phyloP scores from a whole-genome alignment of 2,888 invertebrate species.

The Drosophila acutilabella region DNA sequence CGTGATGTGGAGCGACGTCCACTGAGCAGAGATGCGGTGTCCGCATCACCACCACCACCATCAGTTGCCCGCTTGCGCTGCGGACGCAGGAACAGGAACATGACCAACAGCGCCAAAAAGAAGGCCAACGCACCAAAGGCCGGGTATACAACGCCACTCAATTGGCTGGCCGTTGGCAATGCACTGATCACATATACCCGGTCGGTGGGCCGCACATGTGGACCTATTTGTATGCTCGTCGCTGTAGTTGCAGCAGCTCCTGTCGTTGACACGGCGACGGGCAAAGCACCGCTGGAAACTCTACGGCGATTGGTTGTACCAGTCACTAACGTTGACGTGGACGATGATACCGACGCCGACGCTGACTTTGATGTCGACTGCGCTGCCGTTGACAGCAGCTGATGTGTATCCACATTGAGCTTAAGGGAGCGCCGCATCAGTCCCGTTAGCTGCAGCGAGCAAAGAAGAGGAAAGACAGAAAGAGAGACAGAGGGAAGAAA shows the following conservation, averaged over 20 bases:
- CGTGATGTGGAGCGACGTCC: constrained; percentile 56
- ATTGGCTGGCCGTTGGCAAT: constrained; percentile 66
- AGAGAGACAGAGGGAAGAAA: neutral
- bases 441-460: constrained; percentile 79
- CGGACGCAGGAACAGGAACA: constrained; percentile 74
- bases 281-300: constrained; percentile 20
- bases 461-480: neutral
- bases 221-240: constrained; percentile 1
- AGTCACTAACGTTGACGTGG: constrained; percentile 18
- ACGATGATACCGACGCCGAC: constrained; percentile 17
- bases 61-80: constrained; percentile 65
- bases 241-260: neutral
- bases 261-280: constrained; percentile 21
- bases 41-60: constrained; percentile 41
- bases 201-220: constrained; percentile 51
- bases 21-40: constrained; percentile 66
- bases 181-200: constrained; percentile 72
- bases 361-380: constrained; percentile 7
- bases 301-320: constrained; percentile 29
- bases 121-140: constrained; percentile 71
- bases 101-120: constrained; percentile 67
- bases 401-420: constrained; percentile 83
- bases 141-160: constrained; percentile 72
- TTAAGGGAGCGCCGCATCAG: constrained; percentile 83
- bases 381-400: constrained; percentile 52